phyloP scores from a whole-genome alignment of 2,888 invertebrate species.

The Hyposoter didymator region DNA sequence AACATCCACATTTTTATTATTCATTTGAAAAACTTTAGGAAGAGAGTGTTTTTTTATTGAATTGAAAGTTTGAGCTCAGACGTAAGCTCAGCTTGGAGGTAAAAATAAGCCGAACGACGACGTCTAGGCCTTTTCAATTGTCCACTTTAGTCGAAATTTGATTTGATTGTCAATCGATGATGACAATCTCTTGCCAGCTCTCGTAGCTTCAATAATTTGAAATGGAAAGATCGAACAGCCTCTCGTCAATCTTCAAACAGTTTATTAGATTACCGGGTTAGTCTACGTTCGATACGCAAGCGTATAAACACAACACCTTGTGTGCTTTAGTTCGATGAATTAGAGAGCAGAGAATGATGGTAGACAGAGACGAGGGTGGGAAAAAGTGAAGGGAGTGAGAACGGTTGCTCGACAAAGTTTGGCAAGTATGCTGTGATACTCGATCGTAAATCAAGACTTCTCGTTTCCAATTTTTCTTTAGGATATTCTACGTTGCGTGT shows the following conservation, averaged over 20 bases:
- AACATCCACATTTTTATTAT: background rate
- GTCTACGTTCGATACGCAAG: background rate
- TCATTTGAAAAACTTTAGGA: background rate
- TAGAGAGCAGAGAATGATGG: background rate
- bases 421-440: slow-evolving; percentile 11
- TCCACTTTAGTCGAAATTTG: background rate
- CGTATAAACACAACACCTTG: background rate
- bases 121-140: no score
- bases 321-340: background rate
- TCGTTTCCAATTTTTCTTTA: slow-evolving; percentile 12
- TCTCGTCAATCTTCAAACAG: background rate
- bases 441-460: slow-evolving; percentile 45
- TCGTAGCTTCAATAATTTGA: background rate
- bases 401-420: slow-evolving; percentile 4
- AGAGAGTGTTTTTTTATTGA: background rate
- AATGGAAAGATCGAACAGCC: background rate
- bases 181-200: background rate
- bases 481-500: background rate
- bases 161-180: background rate
- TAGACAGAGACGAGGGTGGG: background rate
- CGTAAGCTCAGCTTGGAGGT: background rate
- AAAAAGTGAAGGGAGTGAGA: background rate
- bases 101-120: background rate
- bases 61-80: background rate
- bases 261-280: background rate